Conservation (phyloP, 2,113 vertebrate genomes). For the Callorhinus ursinus region DNA sequence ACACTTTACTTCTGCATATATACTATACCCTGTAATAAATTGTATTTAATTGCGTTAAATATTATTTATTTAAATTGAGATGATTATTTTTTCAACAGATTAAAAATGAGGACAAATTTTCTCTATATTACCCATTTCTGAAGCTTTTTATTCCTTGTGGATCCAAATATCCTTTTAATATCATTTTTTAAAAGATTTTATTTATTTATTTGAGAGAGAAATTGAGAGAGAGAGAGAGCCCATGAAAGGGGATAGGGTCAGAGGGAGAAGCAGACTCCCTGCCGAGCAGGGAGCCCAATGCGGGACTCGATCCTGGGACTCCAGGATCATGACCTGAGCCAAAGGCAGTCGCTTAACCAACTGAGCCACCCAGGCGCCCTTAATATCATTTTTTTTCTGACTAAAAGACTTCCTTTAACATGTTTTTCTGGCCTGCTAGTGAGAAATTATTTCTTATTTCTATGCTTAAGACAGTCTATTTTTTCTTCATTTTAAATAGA, state of each 20-base stretch:
- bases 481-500: not conserved
- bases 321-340: no score
- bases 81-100: not conserved
- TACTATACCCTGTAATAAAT: not conserved
- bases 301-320: no score
- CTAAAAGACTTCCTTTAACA: not conserved
- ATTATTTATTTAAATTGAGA: not conserved
- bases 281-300: no score
- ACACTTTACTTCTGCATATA: not conserved
- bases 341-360: no score
- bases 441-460: not conserved
- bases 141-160: not conserved
- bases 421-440: not conserved
- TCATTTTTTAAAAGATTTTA: not conserved
- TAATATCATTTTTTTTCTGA: not conserved
- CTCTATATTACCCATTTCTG: not conserved
- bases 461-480: not conserved
- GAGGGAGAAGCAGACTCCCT: no score
- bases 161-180: not conserved
- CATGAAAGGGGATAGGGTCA: no score
- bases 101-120: not conserved
- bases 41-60: not conserved
- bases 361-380: no score
- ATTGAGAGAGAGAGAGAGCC: no score
- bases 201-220: no score